Percentiles rank a stretch among this genome's conserved stretches.
Evolutionary conservation across 2,113 vertebrate species (phyloP).

Genomic region (Gallinago paraguaiae): DNA sequence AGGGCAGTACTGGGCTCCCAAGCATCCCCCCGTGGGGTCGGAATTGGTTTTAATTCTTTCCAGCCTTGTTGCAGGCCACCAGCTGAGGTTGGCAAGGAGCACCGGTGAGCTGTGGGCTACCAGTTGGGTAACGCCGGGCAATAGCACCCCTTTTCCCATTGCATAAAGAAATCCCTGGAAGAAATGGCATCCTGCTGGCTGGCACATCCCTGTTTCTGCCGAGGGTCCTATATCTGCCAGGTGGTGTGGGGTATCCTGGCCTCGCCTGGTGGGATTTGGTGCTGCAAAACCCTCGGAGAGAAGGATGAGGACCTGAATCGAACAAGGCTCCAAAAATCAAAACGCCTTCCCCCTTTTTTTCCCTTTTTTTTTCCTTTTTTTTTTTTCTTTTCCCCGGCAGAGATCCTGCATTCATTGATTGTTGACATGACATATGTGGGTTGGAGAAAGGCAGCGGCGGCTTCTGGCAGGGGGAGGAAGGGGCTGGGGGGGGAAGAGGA

Average conservation of each 20-base stretch:
- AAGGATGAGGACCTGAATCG: rapidly evolving
- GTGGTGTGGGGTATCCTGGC: neutral
- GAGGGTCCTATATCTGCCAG: neutral
- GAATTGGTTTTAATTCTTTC: neutral
- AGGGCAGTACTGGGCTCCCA: neutral
- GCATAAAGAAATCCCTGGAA: neutral
- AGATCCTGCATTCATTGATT: slow-evolving; percentile 16
- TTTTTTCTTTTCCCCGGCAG: neutral
- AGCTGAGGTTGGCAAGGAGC: neutral
- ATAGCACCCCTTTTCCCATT: neutral
- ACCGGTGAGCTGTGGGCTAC: neutral
- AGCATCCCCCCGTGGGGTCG: neutral
- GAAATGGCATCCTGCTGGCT: neutral
- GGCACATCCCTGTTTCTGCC: neutral
- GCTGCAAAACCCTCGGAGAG: neutral
- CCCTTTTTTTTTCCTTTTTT: neutral
- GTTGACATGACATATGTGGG: slow-evolving; percentile 56
- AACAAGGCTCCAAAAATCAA: slow-evolving; percentile 22
- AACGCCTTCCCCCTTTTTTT: neutral
- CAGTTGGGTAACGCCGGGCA: neutral
- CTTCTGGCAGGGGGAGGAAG: slow-evolving; percentile 45
- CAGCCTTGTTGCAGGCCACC: neutral
- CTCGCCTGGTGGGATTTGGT: neutral
- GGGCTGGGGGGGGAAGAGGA: neutral
- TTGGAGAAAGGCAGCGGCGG: slow-evolving; percentile 15